Base-by-base conservation (phyloP, 2,113 vertebrate species). In the Climacteris rufus region DNA sequence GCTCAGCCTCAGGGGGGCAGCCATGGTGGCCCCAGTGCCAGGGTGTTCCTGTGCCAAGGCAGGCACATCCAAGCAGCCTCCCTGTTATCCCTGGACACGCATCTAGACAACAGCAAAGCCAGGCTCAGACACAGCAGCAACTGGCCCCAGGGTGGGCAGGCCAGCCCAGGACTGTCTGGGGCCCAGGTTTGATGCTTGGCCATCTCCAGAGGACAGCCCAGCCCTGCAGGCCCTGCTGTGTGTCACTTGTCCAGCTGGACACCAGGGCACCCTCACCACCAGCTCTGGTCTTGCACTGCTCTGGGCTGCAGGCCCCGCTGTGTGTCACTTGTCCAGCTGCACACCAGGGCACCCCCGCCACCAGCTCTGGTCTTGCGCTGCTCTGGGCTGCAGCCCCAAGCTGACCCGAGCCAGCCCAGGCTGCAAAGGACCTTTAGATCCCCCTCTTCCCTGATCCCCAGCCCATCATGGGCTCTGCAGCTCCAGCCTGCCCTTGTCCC, bases 381-480 rank as follows among this genome's bases (percentile, higher is more conserved):
- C n/a, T n/a, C 23, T 63, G 52, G 23, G 49, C 69, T 78, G 53
- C 16, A 74, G 25, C 35, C 33, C 56, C 60, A 65, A 12, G 23
- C 50, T 35, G 10, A 1, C 24, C 24, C 8, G 13, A 92, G 50
- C 17, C 27, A 28, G 28, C 20, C n/a, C n/a, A 35, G 37, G 47
- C 7, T 40, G 40, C 24, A 13, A 2, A 23, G 47, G 49, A 52
- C 11, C n/a, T 65, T 65, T 15, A 66, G 40, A 49, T 11, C 27
- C 11, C 71, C 47, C 15, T 75, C 14, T 10, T 53, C 54, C 31
- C 25, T 27, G 39, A 15, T 59, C 16, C 56, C 42, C 68, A 9
- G 19, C 39, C 37, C 22, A 23, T 0, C 0, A 1, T 2, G 30
- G 1, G 6, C 20, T 37, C 16, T n/a, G n/a, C n/a, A n/a, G n/a